Evolutionary conservation across 37 sponge, comb jelly and placozoan species (phyloP).

Genomic region (Amphimedon queenslandica): DNA sequence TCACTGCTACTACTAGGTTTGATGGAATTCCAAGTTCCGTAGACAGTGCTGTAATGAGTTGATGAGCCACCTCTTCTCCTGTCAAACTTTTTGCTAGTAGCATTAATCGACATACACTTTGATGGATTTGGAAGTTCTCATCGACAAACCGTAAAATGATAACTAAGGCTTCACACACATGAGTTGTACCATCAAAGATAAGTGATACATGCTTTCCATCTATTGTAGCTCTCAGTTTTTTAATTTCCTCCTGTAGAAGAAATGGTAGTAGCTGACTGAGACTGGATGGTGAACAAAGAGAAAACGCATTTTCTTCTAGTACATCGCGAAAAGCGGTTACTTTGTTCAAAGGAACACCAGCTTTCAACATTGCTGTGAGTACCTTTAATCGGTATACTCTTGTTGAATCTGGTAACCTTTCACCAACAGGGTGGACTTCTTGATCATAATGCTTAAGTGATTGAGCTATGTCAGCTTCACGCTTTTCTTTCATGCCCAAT

Average conservation of each 20-base stretch:
- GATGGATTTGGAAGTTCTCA: too few species aligned
- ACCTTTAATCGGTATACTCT: conserved; percentile 34
- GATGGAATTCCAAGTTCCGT: too few species aligned
- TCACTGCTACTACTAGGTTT: too few species aligned
- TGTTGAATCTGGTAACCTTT: conserved; percentile 20
- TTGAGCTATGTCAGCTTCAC: conserved; percentile 24
- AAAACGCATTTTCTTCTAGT: conserved; percentile 20
- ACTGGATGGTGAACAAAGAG: not conserved
- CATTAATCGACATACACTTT: too few species aligned
- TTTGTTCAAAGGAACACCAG: conserved; percentile 29
- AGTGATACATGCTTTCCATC: conserved; percentile 14
- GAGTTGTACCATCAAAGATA: conserved; percentile 19
- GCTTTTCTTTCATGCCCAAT: not conserved
- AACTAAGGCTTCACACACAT: not conserved
- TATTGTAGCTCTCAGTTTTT: not conserved
- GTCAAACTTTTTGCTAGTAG: too few species aligned
- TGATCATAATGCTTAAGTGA: conserved; percentile 16
- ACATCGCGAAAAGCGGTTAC: conserved; percentile 8
- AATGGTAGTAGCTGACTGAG: conserved; percentile 15
- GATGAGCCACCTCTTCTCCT: too few species aligned
- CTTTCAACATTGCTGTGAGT: conserved; percentile 17
- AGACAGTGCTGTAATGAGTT: too few species aligned
- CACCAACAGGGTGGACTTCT: conserved; percentile 19
- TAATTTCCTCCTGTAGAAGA: conserved; percentile 8
- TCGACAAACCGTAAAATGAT: too few species aligned